phyloP scores from a whole-genome alignment of 2,113 vertebrate genomes.

The Corythoichthys intestinalis region DNA sequence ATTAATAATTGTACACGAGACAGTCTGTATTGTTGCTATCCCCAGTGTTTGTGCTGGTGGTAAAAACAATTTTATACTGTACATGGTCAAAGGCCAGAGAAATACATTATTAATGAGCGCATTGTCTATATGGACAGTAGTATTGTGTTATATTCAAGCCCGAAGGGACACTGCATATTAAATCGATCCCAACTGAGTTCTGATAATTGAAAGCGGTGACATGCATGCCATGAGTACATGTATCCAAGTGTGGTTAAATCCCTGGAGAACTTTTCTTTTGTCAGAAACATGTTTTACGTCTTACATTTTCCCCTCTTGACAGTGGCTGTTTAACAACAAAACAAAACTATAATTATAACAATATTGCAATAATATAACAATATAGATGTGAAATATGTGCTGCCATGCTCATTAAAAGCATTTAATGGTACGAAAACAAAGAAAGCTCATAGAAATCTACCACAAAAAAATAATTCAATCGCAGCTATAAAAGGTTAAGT shows the following conservation, averaged over 20 bases:
- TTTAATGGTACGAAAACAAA: constrained; percentile 8
- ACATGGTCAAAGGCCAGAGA: constrained; percentile 11
- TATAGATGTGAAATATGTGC: not conserved
- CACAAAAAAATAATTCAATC: constrained; percentile 5
- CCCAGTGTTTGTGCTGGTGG: constrained; percentile 19
- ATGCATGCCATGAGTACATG: not conserved
- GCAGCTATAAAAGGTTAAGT: not conserved
- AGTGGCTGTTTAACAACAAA: constrained; percentile 4
- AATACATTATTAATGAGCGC: constrained; percentile 30
- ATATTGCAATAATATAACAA: no score
- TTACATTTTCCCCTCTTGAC: constrained; percentile 23
- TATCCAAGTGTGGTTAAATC: not conserved
- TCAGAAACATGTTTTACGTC: constrained; percentile 9
- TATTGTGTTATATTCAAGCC: constrained; percentile 7
- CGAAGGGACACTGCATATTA: not conserved
- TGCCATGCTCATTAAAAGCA: constrained; percentile 1
- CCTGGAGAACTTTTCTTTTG: not conserved
- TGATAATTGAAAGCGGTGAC: constrained; percentile 11
- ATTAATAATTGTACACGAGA: not conserved
- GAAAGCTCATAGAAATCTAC: not conserved
- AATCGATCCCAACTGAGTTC: not conserved
- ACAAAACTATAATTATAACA: not conserved
- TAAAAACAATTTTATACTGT: constrained; percentile 13
- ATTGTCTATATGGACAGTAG: constrained; percentile 4
- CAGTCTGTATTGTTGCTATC: constrained; percentile 20